phyloP scores from a whole-genome alignment of 2,797 vertebrate genomes.

The Luscinia luscinia region DNA sequence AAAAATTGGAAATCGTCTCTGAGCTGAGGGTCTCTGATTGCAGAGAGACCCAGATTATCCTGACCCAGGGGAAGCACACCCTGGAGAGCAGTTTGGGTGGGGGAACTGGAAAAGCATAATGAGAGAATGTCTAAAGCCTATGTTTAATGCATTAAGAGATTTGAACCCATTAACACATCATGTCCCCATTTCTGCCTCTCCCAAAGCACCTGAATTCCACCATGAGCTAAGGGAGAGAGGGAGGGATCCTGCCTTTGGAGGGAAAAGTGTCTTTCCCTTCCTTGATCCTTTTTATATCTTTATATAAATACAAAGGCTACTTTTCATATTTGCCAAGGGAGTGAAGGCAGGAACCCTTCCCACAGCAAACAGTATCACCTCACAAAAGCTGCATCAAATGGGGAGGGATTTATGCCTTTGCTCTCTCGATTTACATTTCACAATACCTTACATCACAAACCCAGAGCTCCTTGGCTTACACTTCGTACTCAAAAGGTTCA shows the following conservation, averaged over 20 bases:
- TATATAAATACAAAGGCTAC: background rate
- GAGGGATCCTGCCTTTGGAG: background rate
- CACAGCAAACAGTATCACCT: background rate
- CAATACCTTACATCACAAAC: background rate
- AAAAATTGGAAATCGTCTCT: slow-evolving; percentile 57
- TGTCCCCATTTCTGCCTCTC: slow-evolving; percentile 6
- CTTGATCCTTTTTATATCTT: background rate
- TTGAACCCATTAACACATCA: slow-evolving; percentile 48
- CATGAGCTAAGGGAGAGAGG: background rate
- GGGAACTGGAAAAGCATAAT: slow-evolving; percentile 33
- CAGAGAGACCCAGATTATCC: slow-evolving; percentile 30
- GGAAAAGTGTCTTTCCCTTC: background rate
- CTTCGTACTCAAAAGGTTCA: background rate
- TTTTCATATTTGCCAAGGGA: background rate
- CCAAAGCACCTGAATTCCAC: slow-evolving; percentile 6
- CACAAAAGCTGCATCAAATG: background rate
- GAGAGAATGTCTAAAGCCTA: background rate
- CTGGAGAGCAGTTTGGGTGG: slow-evolving; percentile 9
- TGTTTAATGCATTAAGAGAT: slow-evolving; percentile 20
- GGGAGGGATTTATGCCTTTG: background rate
- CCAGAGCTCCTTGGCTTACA: background rate
- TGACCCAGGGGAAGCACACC: slow-evolving; percentile 4
- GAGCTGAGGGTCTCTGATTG: slow-evolving; percentile 31
- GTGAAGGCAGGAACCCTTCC: background rate
- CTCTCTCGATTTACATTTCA: background rate